Conservation (phyloP, 1,140 invertebrate genomes). For the Cotesia chilonis region DNA sequence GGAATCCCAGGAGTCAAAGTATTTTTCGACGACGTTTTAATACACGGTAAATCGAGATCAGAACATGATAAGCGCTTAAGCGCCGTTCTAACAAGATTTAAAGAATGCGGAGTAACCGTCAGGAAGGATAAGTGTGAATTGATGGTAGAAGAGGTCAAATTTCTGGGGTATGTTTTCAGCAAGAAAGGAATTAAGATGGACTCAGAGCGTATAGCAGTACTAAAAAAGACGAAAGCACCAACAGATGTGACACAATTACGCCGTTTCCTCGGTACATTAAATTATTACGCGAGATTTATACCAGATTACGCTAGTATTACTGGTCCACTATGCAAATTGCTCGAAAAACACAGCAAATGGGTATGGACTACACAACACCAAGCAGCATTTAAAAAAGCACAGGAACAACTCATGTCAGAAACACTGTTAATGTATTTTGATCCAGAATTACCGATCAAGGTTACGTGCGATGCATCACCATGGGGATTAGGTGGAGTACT, state of each 20-base stretch:
- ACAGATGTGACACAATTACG: constrained; percentile 4
- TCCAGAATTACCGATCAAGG: constrained; percentile 32
- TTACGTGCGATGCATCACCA: constrained; percentile 42
- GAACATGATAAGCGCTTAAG: constrained; percentile 11
- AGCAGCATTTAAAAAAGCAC: constrained; percentile 14
- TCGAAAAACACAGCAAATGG: constrained; percentile 19
- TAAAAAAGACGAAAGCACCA: neutral
- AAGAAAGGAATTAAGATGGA: neutral
- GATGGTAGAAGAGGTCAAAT: constrained; percentile 7
- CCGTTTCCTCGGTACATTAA: constrained; percentile 5
- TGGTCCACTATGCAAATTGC: constrained; percentile 10
- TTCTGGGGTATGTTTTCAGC: constrained; percentile 11
- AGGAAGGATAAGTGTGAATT: constrained; percentile 15
- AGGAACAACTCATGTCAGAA: constrained; percentile 17
- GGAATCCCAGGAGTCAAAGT: constrained; percentile 14
- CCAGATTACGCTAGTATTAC: constrained; percentile 16
- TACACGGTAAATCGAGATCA: neutral
- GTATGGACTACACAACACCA: neutral
- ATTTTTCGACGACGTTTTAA: constrained; percentile 20
- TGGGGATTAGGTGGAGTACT: constrained; percentile 38
- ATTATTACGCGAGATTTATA: constrained; percentile 18
- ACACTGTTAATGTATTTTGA: constrained; percentile 40
- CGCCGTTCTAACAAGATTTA: neutral
- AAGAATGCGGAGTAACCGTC: constrained; percentile 3
- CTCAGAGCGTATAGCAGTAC: neutral